Base-by-base conservation (phyloP, 37 sponge, comb jelly and placozoan species). In the Corticium candelabrum region DNA sequence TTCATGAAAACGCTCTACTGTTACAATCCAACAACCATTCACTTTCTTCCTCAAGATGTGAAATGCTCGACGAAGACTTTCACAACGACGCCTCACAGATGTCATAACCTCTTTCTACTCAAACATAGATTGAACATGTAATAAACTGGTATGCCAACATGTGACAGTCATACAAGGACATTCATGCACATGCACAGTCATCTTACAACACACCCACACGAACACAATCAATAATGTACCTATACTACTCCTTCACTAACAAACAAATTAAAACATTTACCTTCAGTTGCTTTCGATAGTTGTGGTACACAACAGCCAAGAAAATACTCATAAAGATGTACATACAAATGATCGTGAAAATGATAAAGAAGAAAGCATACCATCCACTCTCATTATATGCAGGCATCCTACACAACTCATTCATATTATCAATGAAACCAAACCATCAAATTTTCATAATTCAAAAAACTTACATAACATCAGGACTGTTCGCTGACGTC, bases 401-500 rank as follows among this genome's bases (percentile, higher is more conserved):
- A 0, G 83, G 83, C 40, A 82, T 75, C 40, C 79, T 37, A 81
- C 33, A 70, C 4, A 27, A 50, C 11, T 21, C 11, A 50, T 27
- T 50, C 62, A 11, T 11, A 21, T n/a, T n/a, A n/a, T n/a, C n/a
- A n/a, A n/a, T n/a, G n/a, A n/a, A n/a, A n/a, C n/a, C n/a, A n/a
- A n/a, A n/a, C n/a, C n/a, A n/a, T n/a, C n/a, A n/a, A n/a, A n/a
- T n/a, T n/a, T n/a, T n/a, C n/a, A n/a, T n/a, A n/a, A n/a, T 21
- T 50, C 21, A 35, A 29, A 30, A 5, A 29, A 70, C 73, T 70
- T 70, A 70, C 73, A 70, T 70, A 5, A 82, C 83, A 56, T 82
- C 83, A 5, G 83, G 83, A 81, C 71, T 78, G 36, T 82, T 82
- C 2, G 83, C 83, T 41, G 83, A 70, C 29, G 83, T 82, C 68